A percentile compares a stretch with the other conserved stretches of the same genome.
phyloP scores from a whole-genome alignment of 2,113 vertebrate species.

The Calyptommatus sinebrachiatus region DNA sequence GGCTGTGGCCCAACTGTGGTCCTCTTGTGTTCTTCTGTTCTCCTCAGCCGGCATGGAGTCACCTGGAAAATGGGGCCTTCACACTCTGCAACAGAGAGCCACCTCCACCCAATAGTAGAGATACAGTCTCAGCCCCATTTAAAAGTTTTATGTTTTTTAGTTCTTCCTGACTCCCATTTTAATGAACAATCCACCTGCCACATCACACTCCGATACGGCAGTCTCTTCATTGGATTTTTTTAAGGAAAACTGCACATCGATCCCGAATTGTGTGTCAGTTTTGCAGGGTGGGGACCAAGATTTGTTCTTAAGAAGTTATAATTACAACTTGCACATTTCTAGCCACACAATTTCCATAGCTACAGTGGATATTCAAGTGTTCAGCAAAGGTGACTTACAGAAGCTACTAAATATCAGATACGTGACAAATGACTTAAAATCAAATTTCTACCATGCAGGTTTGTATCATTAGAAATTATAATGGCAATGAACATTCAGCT shows the following conservation, averaged over 20 bases:
- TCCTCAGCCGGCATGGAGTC: too few relatives aligned
- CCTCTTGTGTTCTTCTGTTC: too few relatives aligned
- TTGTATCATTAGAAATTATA: neutral
- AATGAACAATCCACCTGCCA: neutral
- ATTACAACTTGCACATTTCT: neutral
- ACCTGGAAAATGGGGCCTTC: too few relatives aligned
- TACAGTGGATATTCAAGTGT: neutral
- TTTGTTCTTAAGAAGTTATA: neutral
- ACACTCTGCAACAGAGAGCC: too few relatives aligned
- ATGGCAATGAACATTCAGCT: too few relatives aligned
- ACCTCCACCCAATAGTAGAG: too few relatives aligned
- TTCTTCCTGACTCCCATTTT: neutral
- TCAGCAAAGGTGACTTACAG: neutral
- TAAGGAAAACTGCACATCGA: neutral
- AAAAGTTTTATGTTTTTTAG: neutral
- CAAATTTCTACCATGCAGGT: neutral
- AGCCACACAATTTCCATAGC: neutral
- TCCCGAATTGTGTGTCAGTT: neutral
- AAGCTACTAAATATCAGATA: neutral
- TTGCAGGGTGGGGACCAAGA: neutral
- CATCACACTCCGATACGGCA: neutral
- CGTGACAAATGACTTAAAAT: neutral
- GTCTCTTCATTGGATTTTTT: neutral
- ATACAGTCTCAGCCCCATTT: neutral
- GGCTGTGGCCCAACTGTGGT: too few relatives aligned